Conservation (phyloP, 2,888 invertebrate species). For the Pegoplata infirma region DNA sequence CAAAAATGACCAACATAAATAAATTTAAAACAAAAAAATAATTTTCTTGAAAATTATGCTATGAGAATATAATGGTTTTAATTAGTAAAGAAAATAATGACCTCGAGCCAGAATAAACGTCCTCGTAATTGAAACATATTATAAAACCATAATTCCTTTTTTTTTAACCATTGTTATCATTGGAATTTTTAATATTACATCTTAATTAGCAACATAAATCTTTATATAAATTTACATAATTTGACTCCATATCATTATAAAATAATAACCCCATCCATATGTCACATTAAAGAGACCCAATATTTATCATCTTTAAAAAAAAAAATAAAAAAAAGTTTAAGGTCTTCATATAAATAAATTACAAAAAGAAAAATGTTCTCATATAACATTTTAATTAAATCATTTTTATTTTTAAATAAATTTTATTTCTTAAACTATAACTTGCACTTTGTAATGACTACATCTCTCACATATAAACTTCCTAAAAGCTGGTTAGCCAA, state of each 20-base stretch:
- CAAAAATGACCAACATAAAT: too few species aligned
- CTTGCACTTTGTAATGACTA: background rate
- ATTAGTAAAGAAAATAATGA: too few species aligned
- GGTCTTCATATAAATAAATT: background rate
- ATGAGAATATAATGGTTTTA: too few species aligned
- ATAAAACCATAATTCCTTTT: too few species aligned
- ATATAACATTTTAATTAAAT: conserved; percentile 38
- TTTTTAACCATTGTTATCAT: too few species aligned
- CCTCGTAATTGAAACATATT: too few species aligned
- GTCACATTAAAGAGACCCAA: background rate
- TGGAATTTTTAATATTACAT: background rate
- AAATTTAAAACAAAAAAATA: too few species aligned
- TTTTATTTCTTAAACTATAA: conserved; percentile 12
- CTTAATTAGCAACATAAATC: background rate
- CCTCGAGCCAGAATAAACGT: too few species aligned
- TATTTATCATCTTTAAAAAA: background rate
- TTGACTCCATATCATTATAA: background rate
- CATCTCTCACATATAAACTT: background rate
- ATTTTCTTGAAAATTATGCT: too few species aligned
- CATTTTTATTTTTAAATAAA: conserved; percentile 5
- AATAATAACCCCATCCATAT: background rate
- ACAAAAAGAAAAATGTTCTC: background rate
- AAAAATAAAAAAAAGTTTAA: background rate
- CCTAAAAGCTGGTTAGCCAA: background rate
- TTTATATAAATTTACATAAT: conserved; percentile 17